phyloP scores from a whole-genome alignment of 2,888 invertebrate species.

The Cosmopolites sordidus region DNA sequence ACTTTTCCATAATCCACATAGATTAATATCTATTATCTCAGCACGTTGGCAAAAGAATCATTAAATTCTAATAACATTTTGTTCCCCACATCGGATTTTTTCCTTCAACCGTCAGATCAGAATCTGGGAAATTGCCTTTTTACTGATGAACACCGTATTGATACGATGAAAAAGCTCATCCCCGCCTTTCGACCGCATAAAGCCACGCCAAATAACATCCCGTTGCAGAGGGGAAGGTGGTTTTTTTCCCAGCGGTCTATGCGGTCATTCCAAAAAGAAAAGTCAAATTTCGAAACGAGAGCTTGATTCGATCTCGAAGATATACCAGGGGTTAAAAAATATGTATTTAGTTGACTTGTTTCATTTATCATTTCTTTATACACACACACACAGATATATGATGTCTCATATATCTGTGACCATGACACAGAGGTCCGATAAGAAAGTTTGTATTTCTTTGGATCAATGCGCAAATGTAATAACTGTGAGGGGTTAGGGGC shows the following conservation, averaged over 20 bases:
- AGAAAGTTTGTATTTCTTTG: too few relatives aligned
- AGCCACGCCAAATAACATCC: constrained; percentile 3
- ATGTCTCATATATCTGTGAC: too few relatives aligned
- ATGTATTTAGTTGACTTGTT: too few relatives aligned
- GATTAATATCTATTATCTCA: background rate
- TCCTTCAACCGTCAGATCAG: constrained; percentile 23
- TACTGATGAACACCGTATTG: constrained; percentile 31
- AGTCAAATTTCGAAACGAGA: too few relatives aligned
- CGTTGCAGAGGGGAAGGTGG: background rate
- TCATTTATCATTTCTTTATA: too few relatives aligned
- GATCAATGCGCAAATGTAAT: too few relatives aligned
- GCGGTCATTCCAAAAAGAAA: background rate
- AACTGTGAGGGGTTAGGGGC: too few relatives aligned
- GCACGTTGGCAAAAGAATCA: constrained; percentile 23
- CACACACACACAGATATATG: too few relatives aligned
- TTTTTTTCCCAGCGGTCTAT: background rate
- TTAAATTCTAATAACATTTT: constrained; percentile 29
- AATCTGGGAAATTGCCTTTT: constrained; percentile 34
- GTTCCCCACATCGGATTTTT: constrained; percentile 26
- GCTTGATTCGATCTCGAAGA: too few relatives aligned
- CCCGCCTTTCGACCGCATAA: constrained; percentile 5
- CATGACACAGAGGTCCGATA: too few relatives aligned
- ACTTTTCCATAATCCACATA: background rate
- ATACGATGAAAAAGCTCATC: constrained; percentile 30
- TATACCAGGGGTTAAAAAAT: too few relatives aligned